Evolutionary conservation across 2,113 vertebrate genomes (phyloP).

Genomic region (Sceloporus tristichus): DNA sequence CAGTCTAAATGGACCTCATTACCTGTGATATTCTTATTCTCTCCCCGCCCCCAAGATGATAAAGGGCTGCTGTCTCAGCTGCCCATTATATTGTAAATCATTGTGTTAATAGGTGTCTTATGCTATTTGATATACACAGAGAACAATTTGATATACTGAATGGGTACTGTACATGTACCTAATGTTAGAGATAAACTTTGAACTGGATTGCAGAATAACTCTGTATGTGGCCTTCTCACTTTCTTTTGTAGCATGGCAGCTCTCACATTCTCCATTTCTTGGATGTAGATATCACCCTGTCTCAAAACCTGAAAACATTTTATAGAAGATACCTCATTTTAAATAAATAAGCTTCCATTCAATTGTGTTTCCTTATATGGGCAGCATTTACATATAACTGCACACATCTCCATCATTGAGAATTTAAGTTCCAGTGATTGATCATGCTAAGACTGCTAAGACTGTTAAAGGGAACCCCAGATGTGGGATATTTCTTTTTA

Average conservation of each 20-base stretch:
- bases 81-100: conserved; percentile 5
- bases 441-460: conserved; percentile 53
- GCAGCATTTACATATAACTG: conserved; percentile 69
- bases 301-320: conserved; percentile 51
- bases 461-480: conserved; percentile 56
- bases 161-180: conserved; percentile 1
- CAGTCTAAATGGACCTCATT: background rate
- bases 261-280: background rate
- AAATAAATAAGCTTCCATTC: conserved; percentile 60
- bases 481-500: conserved; percentile 65
- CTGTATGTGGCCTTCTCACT: background rate
- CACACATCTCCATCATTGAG: conserved; percentile 54
- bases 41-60: background rate
- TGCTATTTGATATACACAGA: background rate
- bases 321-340: conserved; percentile 59
- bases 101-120: background rate
- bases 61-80: background rate
- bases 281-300: conserved; percentile 42
- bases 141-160: background rate
- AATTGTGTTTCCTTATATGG: conserved; percentile 75
- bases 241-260: background rate
- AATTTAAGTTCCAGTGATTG: conserved; percentile 44
- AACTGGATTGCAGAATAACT: background rate
- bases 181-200: background rate
- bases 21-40: background rate